A percentile compares a stretch with the other conserved stretches of the same genome.
Evolutionary conservation across 1,140 invertebrate genomes (phyloP).

Genomic region (Drosophila albomicans): DNA sequence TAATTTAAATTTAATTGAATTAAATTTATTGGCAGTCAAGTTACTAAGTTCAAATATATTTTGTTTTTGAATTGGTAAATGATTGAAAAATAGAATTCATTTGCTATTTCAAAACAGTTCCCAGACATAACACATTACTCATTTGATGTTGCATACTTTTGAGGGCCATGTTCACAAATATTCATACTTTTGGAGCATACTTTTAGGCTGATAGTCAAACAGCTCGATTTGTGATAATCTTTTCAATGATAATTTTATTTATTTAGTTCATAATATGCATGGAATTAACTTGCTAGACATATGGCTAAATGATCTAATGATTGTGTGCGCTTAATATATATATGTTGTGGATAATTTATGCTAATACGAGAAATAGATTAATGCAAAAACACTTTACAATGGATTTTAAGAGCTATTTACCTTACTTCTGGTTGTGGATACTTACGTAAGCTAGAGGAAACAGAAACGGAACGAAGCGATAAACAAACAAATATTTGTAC

Average conservation of each 20-base stretch:
- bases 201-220: conserved; percentile 7
- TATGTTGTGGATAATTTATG: conserved; percentile 49
- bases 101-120: no score
- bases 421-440: conserved; percentile 1
- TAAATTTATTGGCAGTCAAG: no score
- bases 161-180: no score
- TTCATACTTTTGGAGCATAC: conserved; percentile 1
- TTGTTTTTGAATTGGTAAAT: no score
- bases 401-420: not conserved
- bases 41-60: no score
- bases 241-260: conserved; percentile 59
- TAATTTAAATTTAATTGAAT: no score
- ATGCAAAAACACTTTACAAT: conserved; percentile 30
- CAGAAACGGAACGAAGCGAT: conserved; percentile 44
- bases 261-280: conserved; percentile 43
- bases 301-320: conserved; percentile 66
- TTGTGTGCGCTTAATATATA: conserved; percentile 39
- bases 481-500: conserved; percentile 63
- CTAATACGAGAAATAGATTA: conserved; percentile 51
- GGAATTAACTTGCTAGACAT: conserved; percentile 46
- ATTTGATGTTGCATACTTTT: no score
- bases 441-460: conserved; percentile 26
- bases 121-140: no score
- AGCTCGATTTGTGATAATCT: not conserved
- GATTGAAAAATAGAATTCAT: no score